phyloP scores from a whole-genome alignment of 2,113 vertebrate genomes.

The Megaceryle torquata region DNA sequence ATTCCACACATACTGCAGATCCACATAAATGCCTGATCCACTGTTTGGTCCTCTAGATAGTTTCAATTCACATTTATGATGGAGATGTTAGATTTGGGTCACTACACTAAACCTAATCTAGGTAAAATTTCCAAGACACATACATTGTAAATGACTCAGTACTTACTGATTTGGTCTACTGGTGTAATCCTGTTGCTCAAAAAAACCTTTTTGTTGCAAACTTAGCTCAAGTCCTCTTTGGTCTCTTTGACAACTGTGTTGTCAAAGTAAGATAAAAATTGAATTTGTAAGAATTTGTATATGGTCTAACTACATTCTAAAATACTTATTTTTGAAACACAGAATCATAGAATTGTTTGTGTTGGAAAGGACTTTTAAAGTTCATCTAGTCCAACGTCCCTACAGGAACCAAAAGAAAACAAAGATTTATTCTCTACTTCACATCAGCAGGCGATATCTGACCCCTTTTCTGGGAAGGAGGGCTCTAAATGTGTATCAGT shows the following conservation, averaged over 20 bases:
- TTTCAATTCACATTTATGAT: not conserved
- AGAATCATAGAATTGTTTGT: not conserved
- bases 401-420: too few species aligned
- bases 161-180: not conserved
- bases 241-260: not conserved
- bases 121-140: not conserved
- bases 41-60: not conserved
- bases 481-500: too few species aligned
- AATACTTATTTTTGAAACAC: not conserved
- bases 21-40: not conserved
- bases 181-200: not conserved
- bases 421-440: too few species aligned
- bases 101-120: not conserved
- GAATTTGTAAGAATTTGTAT: not conserved
- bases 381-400: not conserved
- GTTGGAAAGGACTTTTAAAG: not conserved
- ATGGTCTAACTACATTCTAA: not conserved
- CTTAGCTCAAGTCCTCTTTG: not conserved
- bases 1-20: not conserved
- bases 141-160: not conserved
- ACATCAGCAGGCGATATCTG: too few species aligned
- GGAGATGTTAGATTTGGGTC: not conserved
- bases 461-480: too few species aligned
- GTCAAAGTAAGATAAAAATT: not conserved
- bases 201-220: not conserved